phyloP scores from a whole-genome alignment of 2,888 invertebrate genomes.

The Panorpa germanica region DNA sequence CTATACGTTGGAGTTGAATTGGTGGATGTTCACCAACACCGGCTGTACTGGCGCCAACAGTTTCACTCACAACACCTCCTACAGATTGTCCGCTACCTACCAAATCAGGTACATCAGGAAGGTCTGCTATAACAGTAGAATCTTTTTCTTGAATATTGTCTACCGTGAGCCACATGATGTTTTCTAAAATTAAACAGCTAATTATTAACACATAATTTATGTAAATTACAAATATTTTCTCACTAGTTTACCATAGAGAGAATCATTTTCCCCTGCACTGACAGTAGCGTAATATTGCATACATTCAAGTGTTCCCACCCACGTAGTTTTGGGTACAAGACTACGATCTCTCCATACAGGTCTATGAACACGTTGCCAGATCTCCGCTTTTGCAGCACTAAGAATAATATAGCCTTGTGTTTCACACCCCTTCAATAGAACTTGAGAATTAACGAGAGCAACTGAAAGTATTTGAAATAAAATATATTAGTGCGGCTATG shows the following conservation, averaged over 20 bases:
- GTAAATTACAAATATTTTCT: constrained; percentile 22
- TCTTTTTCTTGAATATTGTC: constrained; percentile 83
- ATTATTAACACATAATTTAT: constrained; percentile 2
- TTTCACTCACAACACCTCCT: constrained; percentile 87
- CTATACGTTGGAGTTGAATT: constrained; percentile 80
- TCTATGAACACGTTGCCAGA: constrained; percentile 71
- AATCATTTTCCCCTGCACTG: constrained; percentile 55
- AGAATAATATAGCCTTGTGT: constrained; percentile 93
- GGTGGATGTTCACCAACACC: constrained; percentile 35
- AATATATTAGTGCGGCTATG: not conserved
- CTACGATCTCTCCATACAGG: constrained; percentile 79
- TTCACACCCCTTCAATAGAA: constrained; percentile 88
- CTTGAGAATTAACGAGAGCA: constrained; percentile 83
- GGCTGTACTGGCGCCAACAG: constrained; percentile 63
- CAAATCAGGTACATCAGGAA: constrained; percentile 73
- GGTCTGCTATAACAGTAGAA: constrained; percentile 53
- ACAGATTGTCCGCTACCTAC: constrained; percentile 92
- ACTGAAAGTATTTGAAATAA: constrained; percentile 28
- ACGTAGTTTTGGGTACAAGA: constrained; percentile 83
- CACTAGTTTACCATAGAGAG: constrained; percentile 34
- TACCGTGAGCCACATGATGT: constrained; percentile 90
- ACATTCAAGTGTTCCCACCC: constrained; percentile 87
- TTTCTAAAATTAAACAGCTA: constrained; percentile 41
- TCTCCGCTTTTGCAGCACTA: constrained; percentile 90
- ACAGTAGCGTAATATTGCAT: constrained; percentile 99